A percentile compares a stretch with the other conserved stretches of the same genome.
phyloP scores from a whole-genome alignment of 2,797 vertebrate genomes.

The Anomalospiza imberbis region DNA sequence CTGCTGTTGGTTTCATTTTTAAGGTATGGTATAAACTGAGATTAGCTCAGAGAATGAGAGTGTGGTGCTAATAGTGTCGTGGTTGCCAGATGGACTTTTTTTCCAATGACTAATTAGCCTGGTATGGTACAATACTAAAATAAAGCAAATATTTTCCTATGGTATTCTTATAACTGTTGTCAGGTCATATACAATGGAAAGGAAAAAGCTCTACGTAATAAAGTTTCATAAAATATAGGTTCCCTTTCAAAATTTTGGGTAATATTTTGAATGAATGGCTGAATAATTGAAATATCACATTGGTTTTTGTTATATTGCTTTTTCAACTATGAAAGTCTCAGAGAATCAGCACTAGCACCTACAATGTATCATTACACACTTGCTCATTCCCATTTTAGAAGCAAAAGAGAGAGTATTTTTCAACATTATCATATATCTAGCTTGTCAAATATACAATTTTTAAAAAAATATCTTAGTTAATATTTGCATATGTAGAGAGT shows the following conservation, averaged over 20 bases:
- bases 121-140: background rate
- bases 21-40: background rate
- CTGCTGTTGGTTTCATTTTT: background rate
- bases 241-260: background rate
- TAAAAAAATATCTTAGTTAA: background rate
- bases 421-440: background rate
- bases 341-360: background rate
- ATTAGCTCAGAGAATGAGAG: background rate
- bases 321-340: background rate
- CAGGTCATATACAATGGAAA: background rate
- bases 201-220: background rate
- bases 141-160: background rate
- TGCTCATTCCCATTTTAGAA: background rate
- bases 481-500: background rate
- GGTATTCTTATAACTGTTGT: accelerated
- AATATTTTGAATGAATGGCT: background rate
- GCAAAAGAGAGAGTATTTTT: background rate
- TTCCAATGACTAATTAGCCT: background rate
- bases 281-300: background rate
- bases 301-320: background rate
- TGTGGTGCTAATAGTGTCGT: background rate
- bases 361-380: background rate
- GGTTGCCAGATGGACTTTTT: background rate
- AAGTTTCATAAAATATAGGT: background rate
- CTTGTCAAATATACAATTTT: background rate